Percentiles rank a stretch among this genome's conserved stretches.
phyloP scores from a whole-genome alignment of 1,140 invertebrate species.

The Diorhabda sublineata region DNA sequence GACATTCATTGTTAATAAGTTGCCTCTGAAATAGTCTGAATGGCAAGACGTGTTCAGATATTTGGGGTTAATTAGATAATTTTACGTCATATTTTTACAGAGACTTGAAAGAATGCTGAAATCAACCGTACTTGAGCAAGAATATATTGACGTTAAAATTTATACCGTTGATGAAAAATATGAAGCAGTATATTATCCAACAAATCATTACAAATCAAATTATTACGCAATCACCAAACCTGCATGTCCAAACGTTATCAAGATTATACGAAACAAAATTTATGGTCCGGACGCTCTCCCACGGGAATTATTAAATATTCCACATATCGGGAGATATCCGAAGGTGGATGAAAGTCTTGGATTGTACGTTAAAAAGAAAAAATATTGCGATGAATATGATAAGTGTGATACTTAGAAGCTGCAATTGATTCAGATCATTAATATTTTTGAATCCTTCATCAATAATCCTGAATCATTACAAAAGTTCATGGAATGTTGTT shows the following conservation, averaged over 20 bases:
- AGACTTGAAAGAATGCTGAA: constrained; percentile 52
- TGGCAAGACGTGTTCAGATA: too few species aligned
- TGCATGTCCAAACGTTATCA: constrained; percentile 35
- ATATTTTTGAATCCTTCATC: too few species aligned
- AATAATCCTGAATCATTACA: too few species aligned
- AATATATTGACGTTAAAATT: constrained; percentile 53
- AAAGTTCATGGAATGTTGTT: too few species aligned
- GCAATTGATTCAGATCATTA: too few species aligned
- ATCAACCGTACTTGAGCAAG: constrained; percentile 50
- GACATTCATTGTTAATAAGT: too few species aligned
- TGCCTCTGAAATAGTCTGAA: too few species aligned
- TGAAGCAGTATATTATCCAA: constrained; percentile 51
- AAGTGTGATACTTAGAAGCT: neutral
- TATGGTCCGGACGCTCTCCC: constrained; percentile 24
- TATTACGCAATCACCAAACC: constrained; percentile 37
- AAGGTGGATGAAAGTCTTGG: constrained; percentile 21
- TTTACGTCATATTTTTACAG: constrained; percentile 38
- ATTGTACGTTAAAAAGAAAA: constrained; percentile 4
- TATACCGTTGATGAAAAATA: constrained; percentile 51
- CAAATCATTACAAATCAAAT: constrained; percentile 38
- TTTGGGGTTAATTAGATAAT: too few species aligned
- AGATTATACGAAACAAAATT: constrained; percentile 37
- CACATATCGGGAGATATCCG: constrained; percentile 34
- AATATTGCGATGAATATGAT: constrained; percentile 1
- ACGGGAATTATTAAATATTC: constrained; percentile 28